Evolutionary conservation across 1,140 invertebrate species (phyloP), one percentile per base, ranked within the genome.

Genomic region (Sitophilus oryzae): DNA sequence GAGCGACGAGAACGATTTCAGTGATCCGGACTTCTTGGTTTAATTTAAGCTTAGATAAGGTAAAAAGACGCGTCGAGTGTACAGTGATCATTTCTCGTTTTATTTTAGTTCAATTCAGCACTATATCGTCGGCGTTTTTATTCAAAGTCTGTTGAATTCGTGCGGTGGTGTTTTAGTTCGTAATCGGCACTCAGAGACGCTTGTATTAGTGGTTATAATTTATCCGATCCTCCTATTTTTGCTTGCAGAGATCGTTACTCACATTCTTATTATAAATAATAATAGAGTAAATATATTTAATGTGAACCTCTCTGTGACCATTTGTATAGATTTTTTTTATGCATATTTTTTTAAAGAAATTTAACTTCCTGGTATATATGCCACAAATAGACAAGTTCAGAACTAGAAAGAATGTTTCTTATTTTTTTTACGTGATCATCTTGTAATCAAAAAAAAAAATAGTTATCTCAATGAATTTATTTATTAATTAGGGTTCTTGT

Each of bases 11-110:
- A 80, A 83, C 60, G 81, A 81, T 58, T 82, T 74, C 62, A 85
- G 83, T 73, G 84, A 87, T 71, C 83, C 84, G 45, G 83, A 86
- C 70, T 86, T 79, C 71, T 73, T 77, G 60, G 76, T 73, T 56
- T 78, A 71, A 61, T 56, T 51, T 47, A 37, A 36, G 30, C 51
- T 35, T 36, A 37, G 43, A 49, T 18, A 41, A 25, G 36, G 35
- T 34, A 52, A 42, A 36, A 20, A 36, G 19, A 18, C 23, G 35
- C 41, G 52, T 35, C 50, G 38, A 59, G 40, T 66, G 63, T 64
- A 67, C 56, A 64, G 61, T 65, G 57, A 61, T 36, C 54, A 42
- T 60, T 63, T 56, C n/a, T n/a, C n/a, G n/a, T n/a, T n/a, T n/a
- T n/a, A n/a, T n/a, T 58, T 48, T 62, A 59, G 64, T 63, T 49